Conservation (phyloP, 2,797 vertebrate species). For the Morus bassanus region DNA sequence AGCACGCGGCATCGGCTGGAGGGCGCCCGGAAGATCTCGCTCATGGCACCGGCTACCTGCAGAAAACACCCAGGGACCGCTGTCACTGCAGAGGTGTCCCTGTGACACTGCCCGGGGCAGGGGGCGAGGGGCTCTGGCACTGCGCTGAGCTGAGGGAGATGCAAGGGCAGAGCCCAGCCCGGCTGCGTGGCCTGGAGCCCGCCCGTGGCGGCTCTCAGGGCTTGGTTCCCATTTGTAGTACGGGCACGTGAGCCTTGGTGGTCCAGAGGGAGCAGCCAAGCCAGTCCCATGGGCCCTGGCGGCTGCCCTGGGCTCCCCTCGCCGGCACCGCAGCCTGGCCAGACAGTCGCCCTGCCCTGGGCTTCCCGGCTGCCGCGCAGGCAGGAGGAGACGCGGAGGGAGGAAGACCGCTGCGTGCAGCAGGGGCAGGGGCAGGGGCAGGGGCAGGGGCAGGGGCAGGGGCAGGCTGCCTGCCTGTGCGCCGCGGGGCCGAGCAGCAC, state of each 20-base stretch:
- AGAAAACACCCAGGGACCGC: background rate
- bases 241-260: background rate
- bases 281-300: background rate
- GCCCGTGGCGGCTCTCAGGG: too few relatives aligned
- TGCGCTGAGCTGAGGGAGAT: background rate
- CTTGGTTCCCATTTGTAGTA: background rate
- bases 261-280: background rate
- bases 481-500: background rate
- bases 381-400: too few relatives aligned
- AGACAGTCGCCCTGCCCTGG: background rate
- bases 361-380: background rate
- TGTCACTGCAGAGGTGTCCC: background rate
- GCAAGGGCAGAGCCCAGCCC: background rate
- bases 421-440: background rate
- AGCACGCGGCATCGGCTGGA: fast-evolving
- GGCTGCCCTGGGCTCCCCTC: background rate
- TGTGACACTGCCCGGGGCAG: background rate
- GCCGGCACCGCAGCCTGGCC: background rate
- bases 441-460: background rate
- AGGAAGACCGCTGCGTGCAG: too few relatives aligned
- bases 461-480: background rate
- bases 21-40: background rate
- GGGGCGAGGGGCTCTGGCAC: background rate
- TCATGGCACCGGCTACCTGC: background rate
- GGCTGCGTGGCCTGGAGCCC: background rate